A percentile compares a stretch with the other conserved stretches of the same genome.
These are phyloP conservation scores for Ciconia boyciana DNA, from an alignment of 2,113 vertebrate species.

Conservation along the genomic window DNA sequence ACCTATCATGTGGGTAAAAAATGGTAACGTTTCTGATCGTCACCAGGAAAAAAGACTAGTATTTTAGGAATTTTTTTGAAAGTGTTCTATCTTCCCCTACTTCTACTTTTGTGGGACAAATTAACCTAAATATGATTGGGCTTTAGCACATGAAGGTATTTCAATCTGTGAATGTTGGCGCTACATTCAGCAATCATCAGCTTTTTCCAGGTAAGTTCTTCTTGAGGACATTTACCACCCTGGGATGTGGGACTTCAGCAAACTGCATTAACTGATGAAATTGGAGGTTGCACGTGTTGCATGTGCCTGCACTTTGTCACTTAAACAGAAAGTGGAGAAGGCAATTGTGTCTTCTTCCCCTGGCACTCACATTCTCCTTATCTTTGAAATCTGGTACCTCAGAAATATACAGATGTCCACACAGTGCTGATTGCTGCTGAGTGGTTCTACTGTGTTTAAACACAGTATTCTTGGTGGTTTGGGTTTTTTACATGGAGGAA, in stretches of 20 bases:
- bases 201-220: not conserved
- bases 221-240: not conserved
- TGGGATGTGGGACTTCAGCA: not conserved
- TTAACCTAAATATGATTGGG: not conserved
- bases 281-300: not conserved
- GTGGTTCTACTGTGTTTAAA: not conserved
- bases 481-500: not conserved
- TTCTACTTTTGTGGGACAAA: not conserved
- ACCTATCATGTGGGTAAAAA: not conserved
- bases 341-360: not conserved
- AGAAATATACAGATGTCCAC: not conserved
- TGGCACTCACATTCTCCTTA: not conserved
- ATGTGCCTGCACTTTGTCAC: not conserved
- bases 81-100: not conserved
- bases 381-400: not conserved
- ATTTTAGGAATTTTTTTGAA: not conserved
- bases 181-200: not conserved
- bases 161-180: not conserved
- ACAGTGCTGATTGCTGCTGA: not conserved
- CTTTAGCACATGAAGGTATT: not conserved
- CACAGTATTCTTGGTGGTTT: not conserved
- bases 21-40: not conserved
- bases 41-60: not conserved
- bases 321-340: not conserved
- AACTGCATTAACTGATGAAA: not conserved